Conservation (phyloP, 2,888 invertebrate species). For the Pseudoips prasinana region DNA sequence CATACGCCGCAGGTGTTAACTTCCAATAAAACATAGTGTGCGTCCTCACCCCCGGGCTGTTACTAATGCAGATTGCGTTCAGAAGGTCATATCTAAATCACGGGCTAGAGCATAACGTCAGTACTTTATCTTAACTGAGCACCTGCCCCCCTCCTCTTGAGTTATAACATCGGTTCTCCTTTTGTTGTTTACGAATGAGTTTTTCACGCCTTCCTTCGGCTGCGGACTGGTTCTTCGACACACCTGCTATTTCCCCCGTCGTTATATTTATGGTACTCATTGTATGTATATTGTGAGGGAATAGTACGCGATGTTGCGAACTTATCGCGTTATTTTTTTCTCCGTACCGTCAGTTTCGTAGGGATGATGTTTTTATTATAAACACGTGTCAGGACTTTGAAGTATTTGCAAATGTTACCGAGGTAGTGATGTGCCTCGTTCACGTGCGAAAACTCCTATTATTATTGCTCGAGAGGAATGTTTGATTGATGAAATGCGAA, state of each 20-base stretch:
- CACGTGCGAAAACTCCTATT: conserved; percentile 47
- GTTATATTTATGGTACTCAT: conserved; percentile 61
- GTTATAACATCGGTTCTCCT: conserved; percentile 64
- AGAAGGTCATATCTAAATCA: conserved; percentile 77
- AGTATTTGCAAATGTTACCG: conserved; percentile 66
- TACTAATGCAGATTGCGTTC: conserved; percentile 74
- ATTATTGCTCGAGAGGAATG: conserved; percentile 42
- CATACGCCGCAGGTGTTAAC: conserved; percentile 51
- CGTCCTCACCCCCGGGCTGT: conserved; percentile 39
- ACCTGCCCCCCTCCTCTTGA: conserved; percentile 58
- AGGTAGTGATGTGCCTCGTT: conserved; percentile 55
- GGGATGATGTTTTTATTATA: conserved; percentile 77
- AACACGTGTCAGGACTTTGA: conserved; percentile 63
- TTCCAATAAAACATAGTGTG: conserved; percentile 43
- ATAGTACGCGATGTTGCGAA: conserved; percentile 61
- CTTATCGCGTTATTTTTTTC: conserved; percentile 55
- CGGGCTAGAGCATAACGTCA: conserved; percentile 67
- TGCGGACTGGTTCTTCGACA: conserved; percentile 57
- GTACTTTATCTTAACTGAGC: conserved; percentile 73
- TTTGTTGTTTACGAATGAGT: conserved; percentile 77
- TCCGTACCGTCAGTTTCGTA: conserved; percentile 27
- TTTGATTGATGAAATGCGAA: conserved; percentile 42
- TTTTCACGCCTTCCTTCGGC: conserved; percentile 65
- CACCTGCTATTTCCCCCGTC: conserved; percentile 64
- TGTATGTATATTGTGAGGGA: conserved; percentile 59